Conservation (phyloP, 1,140 invertebrate genomes). For the Drosophila kurseongensis region DNA sequence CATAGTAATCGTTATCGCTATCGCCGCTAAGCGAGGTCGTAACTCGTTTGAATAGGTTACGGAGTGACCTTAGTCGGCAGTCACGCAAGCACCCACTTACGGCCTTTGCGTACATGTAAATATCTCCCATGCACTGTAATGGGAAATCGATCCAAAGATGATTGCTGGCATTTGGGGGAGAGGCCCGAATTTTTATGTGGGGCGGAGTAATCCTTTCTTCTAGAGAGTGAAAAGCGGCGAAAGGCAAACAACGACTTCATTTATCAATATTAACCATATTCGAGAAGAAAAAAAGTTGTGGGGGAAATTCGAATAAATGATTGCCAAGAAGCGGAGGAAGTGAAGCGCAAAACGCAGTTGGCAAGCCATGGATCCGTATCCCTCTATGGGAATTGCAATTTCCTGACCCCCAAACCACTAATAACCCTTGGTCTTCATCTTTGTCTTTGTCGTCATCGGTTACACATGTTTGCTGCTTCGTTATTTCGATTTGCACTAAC, state of each 20-base stretch:
- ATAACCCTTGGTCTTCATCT: constrained; percentile 29
- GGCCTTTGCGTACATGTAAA: constrained; percentile 2
- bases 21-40: constrained; percentile 30
- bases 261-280: constrained; percentile 64
- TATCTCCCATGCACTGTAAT: constrained; percentile 6
- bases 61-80: constrained; percentile 38
- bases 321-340: constrained; percentile 8
- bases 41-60: constrained; percentile 41
- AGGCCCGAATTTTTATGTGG: background rate
- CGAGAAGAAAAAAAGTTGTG: background rate
- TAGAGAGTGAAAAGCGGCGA: background rate
- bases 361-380: constrained; percentile 19
- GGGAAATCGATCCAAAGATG: constrained; percentile 24
- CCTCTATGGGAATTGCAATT: constrained; percentile 67
- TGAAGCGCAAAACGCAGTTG: constrained; percentile 41
- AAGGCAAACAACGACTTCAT: constrained; percentile 19
- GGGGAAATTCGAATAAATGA: constrained; percentile 12
- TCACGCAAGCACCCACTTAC: constrained; percentile 46
- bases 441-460: constrained; percentile 30
- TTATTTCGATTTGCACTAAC: constrained; percentile 42
- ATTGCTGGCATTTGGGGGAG: constrained; percentile 1
- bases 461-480: constrained; percentile 48
- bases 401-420: constrained; percentile 45
- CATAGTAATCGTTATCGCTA: constrained; percentile 40
- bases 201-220: constrained; percentile 4